These are phyloP conservation scores for Eupsilia transversa DNA, from an alignment of 2,888 invertebrate genomes.

Conservation along the genomic window DNA sequence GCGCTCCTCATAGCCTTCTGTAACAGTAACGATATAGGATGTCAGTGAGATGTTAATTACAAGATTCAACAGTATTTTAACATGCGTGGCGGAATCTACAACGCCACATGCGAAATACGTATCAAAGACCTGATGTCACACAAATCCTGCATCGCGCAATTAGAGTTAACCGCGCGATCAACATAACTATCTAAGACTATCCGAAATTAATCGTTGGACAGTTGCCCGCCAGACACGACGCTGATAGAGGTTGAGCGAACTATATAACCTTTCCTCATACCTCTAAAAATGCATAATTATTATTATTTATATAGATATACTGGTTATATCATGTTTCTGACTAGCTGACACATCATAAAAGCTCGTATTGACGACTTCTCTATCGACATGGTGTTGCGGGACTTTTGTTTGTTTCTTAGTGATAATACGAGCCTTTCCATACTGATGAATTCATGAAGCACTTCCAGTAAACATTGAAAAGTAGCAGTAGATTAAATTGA, in stretches of 20 bases:
- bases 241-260: too few species aligned
- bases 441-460: background rate
- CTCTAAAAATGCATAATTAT: too few species aligned
- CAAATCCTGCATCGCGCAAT: too few species aligned
- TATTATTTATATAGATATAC: background rate
- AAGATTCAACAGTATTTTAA: background rate
- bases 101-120: too few species aligned
- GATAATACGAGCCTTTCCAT: background rate
- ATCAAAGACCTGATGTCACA: too few species aligned
- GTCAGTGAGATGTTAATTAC: too few species aligned
- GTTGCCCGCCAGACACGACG: too few species aligned
- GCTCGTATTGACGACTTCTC: background rate
- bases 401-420: background rate
- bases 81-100: too few species aligned
- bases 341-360: background rate
- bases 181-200: too few species aligned
- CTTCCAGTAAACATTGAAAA: background rate
- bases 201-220: too few species aligned
- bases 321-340: background rate
- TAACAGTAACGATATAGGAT: constrained; percentile 28
- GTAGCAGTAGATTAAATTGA: background rate
- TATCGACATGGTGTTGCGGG: background rate
- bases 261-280: too few species aligned
- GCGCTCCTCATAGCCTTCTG: constrained; percentile 85
- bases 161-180: too few species aligned